Percentiles rank a stretch among this genome's conserved stretches.
These are phyloP conservation scores for Cephus pygmeus DNA, from an alignment of 2,888 invertebrate species.

Conservation along the genomic window DNA sequence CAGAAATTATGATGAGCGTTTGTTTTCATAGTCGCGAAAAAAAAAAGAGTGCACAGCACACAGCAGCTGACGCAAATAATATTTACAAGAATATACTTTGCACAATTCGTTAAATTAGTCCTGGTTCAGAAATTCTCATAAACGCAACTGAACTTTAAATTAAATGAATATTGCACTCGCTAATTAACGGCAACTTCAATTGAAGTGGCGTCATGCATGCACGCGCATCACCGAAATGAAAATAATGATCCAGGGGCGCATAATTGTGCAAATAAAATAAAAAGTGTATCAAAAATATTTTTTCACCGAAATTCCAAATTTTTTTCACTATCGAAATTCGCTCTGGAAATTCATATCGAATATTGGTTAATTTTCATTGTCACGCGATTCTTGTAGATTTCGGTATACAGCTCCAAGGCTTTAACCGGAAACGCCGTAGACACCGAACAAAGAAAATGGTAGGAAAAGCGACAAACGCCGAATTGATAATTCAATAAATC, in stretches of 20 bases:
- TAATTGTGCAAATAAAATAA: neutral
- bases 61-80: neutral
- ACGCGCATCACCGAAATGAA: neutral
- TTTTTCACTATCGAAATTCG: neutral
- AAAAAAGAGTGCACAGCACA: neutral
- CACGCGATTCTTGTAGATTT: too few relatives aligned
- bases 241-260: neutral
- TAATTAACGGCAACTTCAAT: neutral
- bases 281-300: neutral
- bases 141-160: neutral
- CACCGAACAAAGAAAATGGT: neutral
- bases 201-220: neutral
- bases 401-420: too few relatives aligned
- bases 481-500: slow-evolving; percentile 28
- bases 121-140: neutral
- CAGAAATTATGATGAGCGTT: neutral
- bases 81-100: neutral
- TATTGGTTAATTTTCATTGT: neutral
- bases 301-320: neutral
- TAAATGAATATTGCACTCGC: neutral
- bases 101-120: neutral
- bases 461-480: neutral
- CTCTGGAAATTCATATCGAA: neutral
- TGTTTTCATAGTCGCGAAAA: neutral
- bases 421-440: neutral